Conservation (phyloP, 2,113 vertebrate genomes). For the Brachirus orientalis region DNA sequence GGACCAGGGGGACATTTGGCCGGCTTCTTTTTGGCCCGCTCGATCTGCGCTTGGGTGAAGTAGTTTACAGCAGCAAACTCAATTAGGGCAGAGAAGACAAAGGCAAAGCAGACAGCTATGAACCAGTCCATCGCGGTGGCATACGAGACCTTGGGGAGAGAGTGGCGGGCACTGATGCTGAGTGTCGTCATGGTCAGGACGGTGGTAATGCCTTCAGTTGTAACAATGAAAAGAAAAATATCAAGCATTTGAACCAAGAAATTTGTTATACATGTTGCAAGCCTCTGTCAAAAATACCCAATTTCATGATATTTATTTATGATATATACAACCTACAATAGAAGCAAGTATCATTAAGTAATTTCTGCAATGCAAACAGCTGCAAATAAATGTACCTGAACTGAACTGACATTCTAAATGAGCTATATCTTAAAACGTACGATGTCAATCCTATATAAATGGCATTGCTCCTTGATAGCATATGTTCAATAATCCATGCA, state of each 20-base stretch:
- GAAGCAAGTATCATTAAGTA: neutral
- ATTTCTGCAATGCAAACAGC: too few relatives aligned
- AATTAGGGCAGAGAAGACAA: conserved; percentile 98
- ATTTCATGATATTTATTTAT: too few relatives aligned
- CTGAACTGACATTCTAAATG: too few relatives aligned
- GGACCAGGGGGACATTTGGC: conserved; percentile 84
- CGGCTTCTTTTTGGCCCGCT: conserved; percentile 91
- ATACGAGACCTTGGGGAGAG: conserved; percentile 97
- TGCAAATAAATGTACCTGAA: too few relatives aligned
- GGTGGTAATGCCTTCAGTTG: conserved; percentile 92
- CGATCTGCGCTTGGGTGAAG: conserved; percentile 92
- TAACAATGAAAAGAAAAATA: conserved; percentile 5
- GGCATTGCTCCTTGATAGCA: conserved; percentile 12
- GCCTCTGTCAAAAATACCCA: too few relatives aligned
- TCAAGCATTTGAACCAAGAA: neutral
- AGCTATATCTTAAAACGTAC: too few relatives aligned
- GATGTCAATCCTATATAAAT: conserved; percentile 17
- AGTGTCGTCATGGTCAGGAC: conserved; percentile 98
- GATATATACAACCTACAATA: too few relatives aligned
- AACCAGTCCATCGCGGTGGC: conserved; percentile 99
- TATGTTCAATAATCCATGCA: conserved; percentile 48
- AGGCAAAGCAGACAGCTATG: conserved; percentile 98
- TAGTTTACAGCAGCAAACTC: conserved; percentile 99
- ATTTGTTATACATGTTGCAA: neutral
- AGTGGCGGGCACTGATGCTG: conserved; percentile 98